phyloP scores from a whole-genome alignment of 2,113 vertebrate genomes.

The Chloebia gouldiae region DNA sequence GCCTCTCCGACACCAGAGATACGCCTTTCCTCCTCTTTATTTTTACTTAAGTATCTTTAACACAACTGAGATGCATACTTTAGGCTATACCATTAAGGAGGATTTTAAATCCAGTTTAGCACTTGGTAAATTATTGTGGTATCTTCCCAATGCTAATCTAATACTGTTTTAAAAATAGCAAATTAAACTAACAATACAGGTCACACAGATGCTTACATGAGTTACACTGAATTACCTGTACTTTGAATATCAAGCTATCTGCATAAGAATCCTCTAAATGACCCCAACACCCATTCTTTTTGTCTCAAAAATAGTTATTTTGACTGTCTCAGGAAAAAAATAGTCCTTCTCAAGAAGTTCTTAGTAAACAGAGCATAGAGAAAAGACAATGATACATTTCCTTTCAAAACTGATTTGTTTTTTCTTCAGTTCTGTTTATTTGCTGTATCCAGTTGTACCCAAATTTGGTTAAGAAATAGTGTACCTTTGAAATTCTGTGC shows the following conservation, averaged over 20 bases:
- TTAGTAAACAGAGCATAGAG: not conserved
- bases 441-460: not conserved
- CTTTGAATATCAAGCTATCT: not conserved
- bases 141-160: not conserved
- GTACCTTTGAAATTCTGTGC: not conserved
- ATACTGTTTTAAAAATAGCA: not conserved
- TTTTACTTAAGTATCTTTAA: conserved; percentile 54
- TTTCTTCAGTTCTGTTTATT: not conserved
- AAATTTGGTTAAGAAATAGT: not conserved
- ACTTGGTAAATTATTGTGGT: not conserved
- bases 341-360: not conserved
- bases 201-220: not conserved
- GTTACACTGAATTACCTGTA: not conserved
- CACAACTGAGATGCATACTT: not conserved
- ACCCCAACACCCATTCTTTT: not conserved
- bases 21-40: conserved; percentile 37
- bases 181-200: not conserved
- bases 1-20: conserved; percentile 44
- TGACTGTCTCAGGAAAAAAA: not conserved
- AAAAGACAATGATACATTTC: not conserved
- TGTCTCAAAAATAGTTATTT: not conserved
- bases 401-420: not conserved
- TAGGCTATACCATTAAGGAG: not conserved
- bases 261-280: not conserved
- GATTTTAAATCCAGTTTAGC: conserved; percentile 14